phyloP scores from a whole-genome alignment of 2,797 vertebrate species.

The Okamejei kenojei region DNA sequence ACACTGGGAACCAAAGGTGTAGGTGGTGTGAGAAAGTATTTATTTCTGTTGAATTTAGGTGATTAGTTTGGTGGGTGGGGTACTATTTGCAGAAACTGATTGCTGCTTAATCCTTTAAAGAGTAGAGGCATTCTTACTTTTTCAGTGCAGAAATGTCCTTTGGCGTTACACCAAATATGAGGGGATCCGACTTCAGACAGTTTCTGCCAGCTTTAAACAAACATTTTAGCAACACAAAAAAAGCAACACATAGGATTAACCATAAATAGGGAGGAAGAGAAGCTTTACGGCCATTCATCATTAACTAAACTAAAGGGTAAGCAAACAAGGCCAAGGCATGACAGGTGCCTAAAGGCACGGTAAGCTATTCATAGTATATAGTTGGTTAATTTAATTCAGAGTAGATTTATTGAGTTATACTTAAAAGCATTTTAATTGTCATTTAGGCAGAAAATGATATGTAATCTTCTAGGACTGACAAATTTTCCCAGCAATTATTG shows the following conservation, averaged over 20 bases:
- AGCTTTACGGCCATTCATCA: constrained; percentile 47
- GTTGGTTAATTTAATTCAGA: constrained; percentile 34
- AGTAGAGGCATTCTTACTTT: neutral
- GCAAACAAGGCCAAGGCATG: constrained; percentile 14
- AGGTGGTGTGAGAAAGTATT: neutral
- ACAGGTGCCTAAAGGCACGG: constrained; percentile 29
- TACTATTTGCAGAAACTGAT: neutral
- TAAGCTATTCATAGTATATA: constrained; percentile 8
- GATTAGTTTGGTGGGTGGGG: constrained; percentile 22
- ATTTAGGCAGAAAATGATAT: constrained; percentile 15
- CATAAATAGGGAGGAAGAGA: constrained; percentile 45
- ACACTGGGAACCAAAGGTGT: neutral
- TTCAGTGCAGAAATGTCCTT: constrained; percentile 31
- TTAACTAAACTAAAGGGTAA: constrained; percentile 46
- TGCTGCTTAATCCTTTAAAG: constrained; percentile 30
- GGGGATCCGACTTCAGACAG: constrained; percentile 40
- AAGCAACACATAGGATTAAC: constrained; percentile 50
- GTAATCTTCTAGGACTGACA: neutral
- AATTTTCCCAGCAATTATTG: constrained; percentile 9
- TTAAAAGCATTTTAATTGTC: constrained; percentile 14
- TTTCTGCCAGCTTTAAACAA: constrained; percentile 48
- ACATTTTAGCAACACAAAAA: constrained; percentile 44
- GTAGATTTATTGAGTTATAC: constrained; percentile 25
- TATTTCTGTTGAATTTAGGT: neutral
- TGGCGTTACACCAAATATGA: neutral